Percentiles rank a stretch among this genome's conserved stretches.
phyloP scores from a whole-genome alignment of 2,888 invertebrate species.

The Agonum fuliginosum region DNA sequence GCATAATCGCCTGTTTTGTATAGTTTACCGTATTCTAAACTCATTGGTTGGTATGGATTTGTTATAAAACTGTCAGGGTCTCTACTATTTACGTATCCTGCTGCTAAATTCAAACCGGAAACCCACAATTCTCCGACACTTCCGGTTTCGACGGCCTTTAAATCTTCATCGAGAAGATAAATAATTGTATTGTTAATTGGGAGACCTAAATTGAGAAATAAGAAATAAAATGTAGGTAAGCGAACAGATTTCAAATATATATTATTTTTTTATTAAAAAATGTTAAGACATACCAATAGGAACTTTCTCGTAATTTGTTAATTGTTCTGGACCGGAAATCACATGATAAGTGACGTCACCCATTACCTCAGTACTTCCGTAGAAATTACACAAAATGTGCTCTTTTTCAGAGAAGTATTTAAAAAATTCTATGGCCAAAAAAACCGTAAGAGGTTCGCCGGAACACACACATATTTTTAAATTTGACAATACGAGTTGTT shows the following conservation, averaged over 20 bases:
- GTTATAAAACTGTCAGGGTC: slow-evolving; percentile 82
- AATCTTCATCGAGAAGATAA: slow-evolving; percentile 85
- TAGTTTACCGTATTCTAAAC: slow-evolving; percentile 80
- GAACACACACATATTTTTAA: slow-evolving; percentile 91
- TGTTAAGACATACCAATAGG: slow-evolving; percentile 82
- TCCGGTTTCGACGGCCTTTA: slow-evolving; percentile 82
- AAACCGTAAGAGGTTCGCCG: slow-evolving; percentile 85
- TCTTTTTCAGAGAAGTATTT: slow-evolving; percentile 80
- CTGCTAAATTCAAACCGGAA: slow-evolving; percentile 86
- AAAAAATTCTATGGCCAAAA: slow-evolving; percentile 85
- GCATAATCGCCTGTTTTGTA: slow-evolving; percentile 93
- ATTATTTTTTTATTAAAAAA: too few relatives aligned
- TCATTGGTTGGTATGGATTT: slow-evolving; percentile 81
- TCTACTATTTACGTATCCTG: slow-evolving; percentile 86
- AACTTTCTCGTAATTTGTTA: slow-evolving; percentile 80
- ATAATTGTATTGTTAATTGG: slow-evolving; percentile 88
- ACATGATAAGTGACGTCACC: slow-evolving; percentile 90
- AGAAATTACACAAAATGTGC: slow-evolving; percentile 88
- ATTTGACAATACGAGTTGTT: slow-evolving; percentile 67
- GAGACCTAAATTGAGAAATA: slow-evolving; percentile 77
- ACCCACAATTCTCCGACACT: slow-evolving; percentile 89
- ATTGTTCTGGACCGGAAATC: slow-evolving; percentile 78
- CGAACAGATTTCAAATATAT: too few relatives aligned
- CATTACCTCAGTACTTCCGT: slow-evolving; percentile 94
- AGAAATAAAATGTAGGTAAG: too few relatives aligned